Evolutionary conservation across 2,113 vertebrate species (phyloP), one percentile per base, ranked within the genome.

Genomic region (Petrocephalus zakoni): DNA sequence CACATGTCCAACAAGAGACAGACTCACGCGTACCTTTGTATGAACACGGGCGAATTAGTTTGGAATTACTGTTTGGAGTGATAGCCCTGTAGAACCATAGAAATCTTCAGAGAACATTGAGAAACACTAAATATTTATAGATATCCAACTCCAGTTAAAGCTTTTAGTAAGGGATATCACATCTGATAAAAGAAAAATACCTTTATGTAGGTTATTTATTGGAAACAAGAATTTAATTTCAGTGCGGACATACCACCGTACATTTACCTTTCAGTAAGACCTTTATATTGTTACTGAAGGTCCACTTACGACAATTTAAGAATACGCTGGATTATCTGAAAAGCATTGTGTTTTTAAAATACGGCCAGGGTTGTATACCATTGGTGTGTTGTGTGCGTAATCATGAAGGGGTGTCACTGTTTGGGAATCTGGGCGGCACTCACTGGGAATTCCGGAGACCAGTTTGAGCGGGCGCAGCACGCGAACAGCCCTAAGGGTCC

Each of bases 371-470:
- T 58, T 22, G 21, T n/a, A 64, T 25, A 64, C 61, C 8, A 11
- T 13, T 64, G 61, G 2, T 64, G n/a, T 25, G 61, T 64, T 64
- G n/a, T 25, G 61, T 64, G 61, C 34, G 34, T 75, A 75, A 75
- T 72, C 25, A 72, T 37, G 13, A 47, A 82, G 46, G 21, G 17
- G 37, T 9, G 78, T 22, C 9, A 46, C n/a, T 47, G 37, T 46
- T 7, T 46, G 21, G 10, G n/a, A 2, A 22, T 17, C 21, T 46
- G 51, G 53, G 6, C 2, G 34, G 46, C 49, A 88, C 87, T 88
- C 34, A 99, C 98, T 99, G 88, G 98, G 98, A 91, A 99, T 99
- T 85, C 98, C 98, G 0, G 98, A 99, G 89, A 99, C 98, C 5
- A 99, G 96, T 90, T 99, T 99, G 90, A 99, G 95, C 0, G 98